These are phyloP conservation scores for Hartigia nigra DNA, from an alignment of 2,888 invertebrate genomes.

Conservation along the genomic window DNA sequence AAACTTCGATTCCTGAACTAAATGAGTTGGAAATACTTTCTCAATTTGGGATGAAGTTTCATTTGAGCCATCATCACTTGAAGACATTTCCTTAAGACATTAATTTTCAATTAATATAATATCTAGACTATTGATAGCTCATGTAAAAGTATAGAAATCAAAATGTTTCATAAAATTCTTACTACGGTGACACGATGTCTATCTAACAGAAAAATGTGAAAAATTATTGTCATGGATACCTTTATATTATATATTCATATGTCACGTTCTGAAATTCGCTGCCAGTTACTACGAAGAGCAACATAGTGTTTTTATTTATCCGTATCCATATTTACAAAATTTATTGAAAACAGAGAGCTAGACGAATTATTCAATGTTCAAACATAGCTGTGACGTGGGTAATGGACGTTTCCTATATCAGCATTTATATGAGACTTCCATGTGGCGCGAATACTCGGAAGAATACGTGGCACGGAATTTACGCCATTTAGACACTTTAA, in stretches of 20 bases:
- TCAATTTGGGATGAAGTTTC: background rate
- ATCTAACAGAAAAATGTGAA: background rate
- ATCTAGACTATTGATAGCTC: background rate
- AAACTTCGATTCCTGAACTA: background rate
- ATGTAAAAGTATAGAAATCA: background rate
- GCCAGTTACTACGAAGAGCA: background rate
- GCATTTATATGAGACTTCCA: background rate
- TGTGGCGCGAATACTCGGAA: background rate
- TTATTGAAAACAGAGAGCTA: background rate
- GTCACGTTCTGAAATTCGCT: background rate
- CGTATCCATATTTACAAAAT: background rate
- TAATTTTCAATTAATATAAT: background rate
- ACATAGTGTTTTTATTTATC: background rate
- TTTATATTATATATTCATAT: background rate
- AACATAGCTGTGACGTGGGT: background rate
- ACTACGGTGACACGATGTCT: background rate
- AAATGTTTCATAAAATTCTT: background rate
- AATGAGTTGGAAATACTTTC: too few relatives aligned
- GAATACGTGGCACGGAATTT: constrained; percentile 36
- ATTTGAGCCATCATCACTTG: background rate
- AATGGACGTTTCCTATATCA: background rate
- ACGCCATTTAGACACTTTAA: constrained; percentile 14
- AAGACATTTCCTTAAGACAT: background rate
- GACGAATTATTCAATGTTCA: background rate
- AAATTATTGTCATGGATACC: background rate